These are phyloP conservation scores for Halichoeres trimaculatus DNA, from an alignment of 2,113 vertebrate species.

Conservation along the genomic window DNA sequence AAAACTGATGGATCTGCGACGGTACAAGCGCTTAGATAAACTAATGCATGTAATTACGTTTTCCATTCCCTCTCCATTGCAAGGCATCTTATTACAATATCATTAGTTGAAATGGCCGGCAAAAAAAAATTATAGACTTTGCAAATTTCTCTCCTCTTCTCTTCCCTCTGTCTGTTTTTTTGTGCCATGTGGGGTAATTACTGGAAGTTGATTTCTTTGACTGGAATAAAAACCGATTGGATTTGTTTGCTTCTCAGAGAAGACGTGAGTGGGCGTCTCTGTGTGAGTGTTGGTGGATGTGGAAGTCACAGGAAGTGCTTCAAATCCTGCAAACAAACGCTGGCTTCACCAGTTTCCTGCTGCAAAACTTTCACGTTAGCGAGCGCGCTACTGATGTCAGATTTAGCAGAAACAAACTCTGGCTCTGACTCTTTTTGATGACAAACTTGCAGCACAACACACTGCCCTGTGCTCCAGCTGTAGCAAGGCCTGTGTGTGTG, in stretches of 20 bases:
- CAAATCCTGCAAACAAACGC: background rate
- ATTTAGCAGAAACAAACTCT: background rate
- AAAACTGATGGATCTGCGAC: constrained; percentile 99
- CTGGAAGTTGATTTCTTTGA: constrained; percentile 93
- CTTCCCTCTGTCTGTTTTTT: constrained; percentile 49
- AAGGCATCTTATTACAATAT: constrained; percentile 99
- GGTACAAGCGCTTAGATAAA: constrained; percentile 98
- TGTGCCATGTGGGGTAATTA: constrained; percentile 84
- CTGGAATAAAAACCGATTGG: constrained; percentile 91
- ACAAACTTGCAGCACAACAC: background rate
- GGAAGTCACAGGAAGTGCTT: background rate
- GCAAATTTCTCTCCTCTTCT: constrained; percentile 81
- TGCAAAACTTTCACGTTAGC: too few relatives aligned
- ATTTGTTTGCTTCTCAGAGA: constrained; percentile 87
- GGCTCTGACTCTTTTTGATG: background rate
- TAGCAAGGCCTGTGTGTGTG: background rate
- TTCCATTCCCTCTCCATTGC: constrained; percentile 98
- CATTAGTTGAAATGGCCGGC: constrained; percentile 95
- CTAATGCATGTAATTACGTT: constrained; percentile 99
- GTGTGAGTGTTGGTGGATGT: constrained; percentile 80
- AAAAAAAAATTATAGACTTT: constrained; percentile 87
- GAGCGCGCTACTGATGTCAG: too few relatives aligned
- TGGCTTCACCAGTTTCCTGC: too few relatives aligned
- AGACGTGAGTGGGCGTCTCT: constrained; percentile 89
- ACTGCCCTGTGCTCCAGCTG: background rate